Evolutionary conservation across 2,113 vertebrate species (phyloP).

Genomic region (Syngnathus floridae): DNA sequence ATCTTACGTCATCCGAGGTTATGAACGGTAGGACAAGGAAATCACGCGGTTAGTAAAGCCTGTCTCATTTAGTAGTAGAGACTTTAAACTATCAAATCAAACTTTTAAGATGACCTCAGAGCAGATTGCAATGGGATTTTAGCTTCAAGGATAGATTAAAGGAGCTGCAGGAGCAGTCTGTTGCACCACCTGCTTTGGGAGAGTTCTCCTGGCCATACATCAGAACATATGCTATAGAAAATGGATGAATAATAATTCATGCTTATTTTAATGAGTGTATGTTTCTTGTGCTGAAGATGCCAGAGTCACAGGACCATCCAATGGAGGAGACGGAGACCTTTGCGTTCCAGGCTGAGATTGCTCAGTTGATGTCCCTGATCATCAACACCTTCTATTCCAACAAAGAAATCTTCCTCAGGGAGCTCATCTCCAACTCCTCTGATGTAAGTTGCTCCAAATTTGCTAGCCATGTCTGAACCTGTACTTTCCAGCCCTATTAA

Average conservation of each 20-base stretch:
- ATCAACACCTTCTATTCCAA: conserved; percentile 82
- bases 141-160: conserved; percentile 28
- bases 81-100: background rate
- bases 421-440: conserved; percentile 78
- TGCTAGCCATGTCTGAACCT: background rate
- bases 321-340: conserved; percentile 79
- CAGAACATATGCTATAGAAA: background rate
- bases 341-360: conserved; percentile 80
- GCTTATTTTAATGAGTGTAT: background rate
- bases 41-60: too few relatives aligned
- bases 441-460: conserved; percentile 63
- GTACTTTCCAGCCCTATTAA: too few relatives aligned
- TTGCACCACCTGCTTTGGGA: conserved; percentile 25
- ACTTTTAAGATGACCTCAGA: background rate
- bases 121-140: background rate
- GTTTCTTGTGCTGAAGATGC: conserved; percentile 63
- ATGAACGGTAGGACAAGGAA: background rate
- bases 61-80: background rate
- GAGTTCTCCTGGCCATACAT: background rate
- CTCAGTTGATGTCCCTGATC: conserved; percentile 79
- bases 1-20: background rate
- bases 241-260: background rate
- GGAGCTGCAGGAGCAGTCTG: conserved; percentile 21
- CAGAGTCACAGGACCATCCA: conserved; percentile 70
- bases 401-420: conserved; percentile 79